These are phyloP conservation scores for Priocnemis perturbator DNA, from an alignment of 2,888 invertebrate genomes.

Conservation along the genomic window DNA sequence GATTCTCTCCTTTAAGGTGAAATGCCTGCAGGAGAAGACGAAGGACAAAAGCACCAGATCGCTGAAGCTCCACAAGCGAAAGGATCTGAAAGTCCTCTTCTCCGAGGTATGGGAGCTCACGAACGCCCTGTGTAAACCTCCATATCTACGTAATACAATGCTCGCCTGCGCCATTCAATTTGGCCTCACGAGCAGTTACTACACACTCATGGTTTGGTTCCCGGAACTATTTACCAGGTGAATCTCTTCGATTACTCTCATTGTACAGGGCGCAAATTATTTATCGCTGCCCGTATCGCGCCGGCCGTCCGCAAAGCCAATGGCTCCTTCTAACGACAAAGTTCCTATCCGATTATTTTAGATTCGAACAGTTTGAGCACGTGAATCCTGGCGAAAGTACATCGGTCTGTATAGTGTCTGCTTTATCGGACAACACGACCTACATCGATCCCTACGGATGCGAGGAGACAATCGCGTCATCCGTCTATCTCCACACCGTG, in stretches of 20 bases:
- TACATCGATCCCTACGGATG: constrained; percentile 78
- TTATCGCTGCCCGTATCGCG: no score
- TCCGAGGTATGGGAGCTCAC: constrained; percentile 86
- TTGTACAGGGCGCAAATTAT: no score
- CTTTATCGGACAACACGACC: constrained; percentile 74
- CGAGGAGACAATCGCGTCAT: constrained; percentile 80
- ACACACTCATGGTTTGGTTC: constrained; percentile 95
- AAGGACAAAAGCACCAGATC: constrained; percentile 83
- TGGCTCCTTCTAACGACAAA: no score
- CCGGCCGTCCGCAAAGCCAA: no score
- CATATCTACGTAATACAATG: constrained; percentile 85
- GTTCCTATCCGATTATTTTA: constrained; percentile 67
- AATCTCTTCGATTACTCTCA: background rate
- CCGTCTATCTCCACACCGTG: constrained; percentile 86
- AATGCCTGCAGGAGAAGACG: constrained; percentile 83
- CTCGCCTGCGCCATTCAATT: constrained; percentile 89
- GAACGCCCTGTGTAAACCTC: constrained; percentile 84
- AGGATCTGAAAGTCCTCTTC: constrained; percentile 83
- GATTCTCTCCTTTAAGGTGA: constrained; percentile 76
- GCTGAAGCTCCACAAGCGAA: constrained; percentile 83
- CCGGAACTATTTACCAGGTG: constrained; percentile 85
- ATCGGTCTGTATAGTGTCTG: constrained; percentile 87
- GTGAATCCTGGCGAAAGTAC: constrained; percentile 82
- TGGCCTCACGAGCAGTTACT: constrained; percentile 91
- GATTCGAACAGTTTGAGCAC: constrained; percentile 86